Evolutionary conservation across 2,797 vertebrate species (phyloP), one percentile per base, ranked within the genome.

Genomic region (Ambastaia sidthimunki): DNA sequence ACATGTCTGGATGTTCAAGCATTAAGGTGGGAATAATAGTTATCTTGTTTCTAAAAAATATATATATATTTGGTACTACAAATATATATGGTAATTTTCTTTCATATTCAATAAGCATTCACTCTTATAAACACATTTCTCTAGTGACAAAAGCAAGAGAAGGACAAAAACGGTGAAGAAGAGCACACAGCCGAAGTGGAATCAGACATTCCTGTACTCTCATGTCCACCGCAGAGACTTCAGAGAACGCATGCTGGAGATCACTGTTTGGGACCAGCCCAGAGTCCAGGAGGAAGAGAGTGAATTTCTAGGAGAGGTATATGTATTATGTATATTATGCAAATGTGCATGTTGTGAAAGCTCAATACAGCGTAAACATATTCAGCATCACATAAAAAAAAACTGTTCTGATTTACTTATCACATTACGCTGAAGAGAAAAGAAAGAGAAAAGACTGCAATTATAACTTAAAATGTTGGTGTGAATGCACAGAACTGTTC

Each of bases 101-200:
- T 44, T 44, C 10, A 44, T 11, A 10, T 10, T 44, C 10, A 63
- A 74, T 74, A 74, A 62, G 23, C 41, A 62, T 71, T 28, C 19
- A 48, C 11, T 71, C 4, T 66, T 37, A 34, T 57, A 48, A 41
- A 25, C 19, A 34, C 11, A 41, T 41, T 47, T 28, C 4, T 34
- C 34, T 57, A 96, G 95, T 85, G 95, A 96, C 90, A 96, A 96
- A 88, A 96, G 95, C 90, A 96, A 96, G 88, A 92, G 95, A 78
- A 94, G 95, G 89, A 96, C 95, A 81, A 96, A 96, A 92, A 96
- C 95, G 25, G 94, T 95, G 87, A 96, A 96, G 92, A 96, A 95
- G 93, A 92, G 92, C 74, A 90, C 93, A 86, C 94, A 96, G 85
- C 95, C 95, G 76, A 95, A 95, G 89, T 96, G 95, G 95, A 96